A percentile compares a stretch with the other conserved stretches of the same genome.
phyloP scores from a whole-genome alignment of 1,140 invertebrate genomes.

The Drosophila leontia region DNA sequence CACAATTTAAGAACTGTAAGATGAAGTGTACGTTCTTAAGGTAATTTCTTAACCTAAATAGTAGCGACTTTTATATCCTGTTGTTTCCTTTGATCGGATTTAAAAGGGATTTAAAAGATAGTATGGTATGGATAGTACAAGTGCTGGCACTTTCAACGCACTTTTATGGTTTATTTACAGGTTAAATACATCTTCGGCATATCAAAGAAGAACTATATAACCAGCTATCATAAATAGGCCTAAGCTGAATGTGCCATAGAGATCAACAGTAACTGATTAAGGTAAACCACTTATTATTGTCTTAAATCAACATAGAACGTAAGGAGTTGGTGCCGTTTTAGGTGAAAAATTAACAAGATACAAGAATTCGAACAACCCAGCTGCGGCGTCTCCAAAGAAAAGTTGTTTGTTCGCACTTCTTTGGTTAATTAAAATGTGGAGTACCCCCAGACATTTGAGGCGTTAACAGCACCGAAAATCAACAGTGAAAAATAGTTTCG shows the following conservation, averaged over 20 bases:
- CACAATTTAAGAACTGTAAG: too few species aligned
- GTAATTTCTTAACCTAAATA: too few species aligned
- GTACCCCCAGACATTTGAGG: constrained; percentile 7
- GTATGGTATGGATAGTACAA: too few species aligned
- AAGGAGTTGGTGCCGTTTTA: constrained; percentile 9
- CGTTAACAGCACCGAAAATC: constrained; percentile 36
- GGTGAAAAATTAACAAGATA: constrained; percentile 18
- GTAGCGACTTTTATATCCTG: too few species aligned
- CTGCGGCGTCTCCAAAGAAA: constrained; percentile 26
- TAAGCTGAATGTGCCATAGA: background rate
- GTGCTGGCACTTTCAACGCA: background rate
- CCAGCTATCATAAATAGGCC: background rate
- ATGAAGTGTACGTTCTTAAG: too few species aligned
- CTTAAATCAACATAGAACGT: background rate
- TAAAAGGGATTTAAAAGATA: too few species aligned
- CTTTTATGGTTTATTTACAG: background rate
- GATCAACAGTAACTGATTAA: constrained; percentile 7
- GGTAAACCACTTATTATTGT: background rate
- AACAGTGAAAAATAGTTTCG: constrained; percentile 42
- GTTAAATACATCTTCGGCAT: background rate
- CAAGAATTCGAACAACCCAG: background rate
- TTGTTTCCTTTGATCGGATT: too few species aligned
- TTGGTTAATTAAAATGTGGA: constrained; percentile 51
- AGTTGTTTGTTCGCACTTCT: constrained; percentile 14
- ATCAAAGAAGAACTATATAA: constrained; percentile 12